These are phyloP conservation scores for Dascillus cervinus DNA, from an alignment of 2,888 invertebrate species.

Conservation along the genomic window DNA sequence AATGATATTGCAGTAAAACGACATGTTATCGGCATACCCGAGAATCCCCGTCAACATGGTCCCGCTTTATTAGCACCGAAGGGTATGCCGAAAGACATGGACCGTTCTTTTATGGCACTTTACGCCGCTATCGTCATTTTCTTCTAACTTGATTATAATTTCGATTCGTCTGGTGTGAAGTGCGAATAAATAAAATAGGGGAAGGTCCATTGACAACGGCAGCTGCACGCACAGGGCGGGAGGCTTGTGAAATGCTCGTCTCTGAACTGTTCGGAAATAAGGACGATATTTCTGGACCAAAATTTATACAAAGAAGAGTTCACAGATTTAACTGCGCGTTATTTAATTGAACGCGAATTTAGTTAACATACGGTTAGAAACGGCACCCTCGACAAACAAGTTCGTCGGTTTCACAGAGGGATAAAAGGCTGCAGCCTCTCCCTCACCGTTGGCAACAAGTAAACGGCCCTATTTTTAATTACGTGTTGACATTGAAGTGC, in stretches of 20 bases:
- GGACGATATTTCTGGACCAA: slow-evolving; percentile 3
- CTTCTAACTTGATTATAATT: too few relatives aligned
- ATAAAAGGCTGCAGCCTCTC: too few relatives aligned
- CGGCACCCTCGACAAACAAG: too few relatives aligned
- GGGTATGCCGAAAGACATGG: slow-evolving; percentile 10
- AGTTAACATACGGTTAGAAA: slow-evolving; percentile 8
- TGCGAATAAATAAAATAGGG: slow-evolving; percentile 1
- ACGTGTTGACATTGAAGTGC: too few relatives aligned
- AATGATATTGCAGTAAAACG: slow-evolving; percentile 7
- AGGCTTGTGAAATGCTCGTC: too few relatives aligned
- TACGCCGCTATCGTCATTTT: too few relatives aligned
- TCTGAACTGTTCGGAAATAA: slow-evolving; percentile 1
- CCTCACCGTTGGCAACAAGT: too few relatives aligned
- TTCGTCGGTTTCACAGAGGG: too few relatives aligned
- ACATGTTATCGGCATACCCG: slow-evolving; percentile 13
- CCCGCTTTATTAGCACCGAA: slow-evolving; percentile 9
- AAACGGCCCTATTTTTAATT: too few relatives aligned
- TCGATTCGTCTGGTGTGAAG: too few relatives aligned
- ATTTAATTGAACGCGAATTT: slow-evolving; percentile 11
- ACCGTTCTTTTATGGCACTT: too few relatives aligned
- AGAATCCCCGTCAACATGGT: slow-evolving; percentile 8
- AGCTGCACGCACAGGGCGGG: slow-evolving; percentile 2
- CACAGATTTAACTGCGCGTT: too few relatives aligned
- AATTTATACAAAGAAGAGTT: slow-evolving; percentile 7
- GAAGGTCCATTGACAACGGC: not conserved